Percentiles rank a stretch among this genome's conserved stretches.
phyloP scores from a whole-genome alignment of 37 sponge, comb jelly and placozoan genomes.

The Beroe ovata region DNA sequence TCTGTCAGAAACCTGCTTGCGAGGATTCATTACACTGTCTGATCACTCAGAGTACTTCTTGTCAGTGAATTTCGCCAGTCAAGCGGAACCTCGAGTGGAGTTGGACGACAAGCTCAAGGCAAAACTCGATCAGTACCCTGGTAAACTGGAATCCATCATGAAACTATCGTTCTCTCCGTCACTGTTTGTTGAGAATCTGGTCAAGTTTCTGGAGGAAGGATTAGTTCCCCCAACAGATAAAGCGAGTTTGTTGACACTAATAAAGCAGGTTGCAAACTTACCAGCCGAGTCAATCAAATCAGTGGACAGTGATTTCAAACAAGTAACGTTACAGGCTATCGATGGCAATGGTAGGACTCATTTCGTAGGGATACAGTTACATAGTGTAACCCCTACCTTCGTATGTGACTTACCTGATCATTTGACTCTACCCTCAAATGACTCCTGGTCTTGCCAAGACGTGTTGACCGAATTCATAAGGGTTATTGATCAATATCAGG shows the following conservation, averaged over 20 bases:
- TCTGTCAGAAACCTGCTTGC: neutral
- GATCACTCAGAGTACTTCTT: conserved; percentile 9
- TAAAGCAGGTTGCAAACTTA: conserved; percentile 32
- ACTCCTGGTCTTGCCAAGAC: conserved; percentile 3
- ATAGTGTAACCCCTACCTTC: neutral
- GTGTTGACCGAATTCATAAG: neutral
- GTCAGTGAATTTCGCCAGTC: neutral
- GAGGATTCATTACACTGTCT: conserved; percentile 31
- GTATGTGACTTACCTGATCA: conserved; percentile 10
- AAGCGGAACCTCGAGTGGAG: neutral
- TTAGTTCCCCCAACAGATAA: neutral
- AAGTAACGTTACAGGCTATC: neutral
- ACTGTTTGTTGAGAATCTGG: conserved; percentile 5
- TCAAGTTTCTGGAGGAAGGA: conserved; percentile 11
- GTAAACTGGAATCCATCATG: neutral
- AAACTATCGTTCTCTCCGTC: neutral
- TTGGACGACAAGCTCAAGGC: neutral
- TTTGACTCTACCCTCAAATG: neutral
- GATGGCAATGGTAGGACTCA: conserved; percentile 1
- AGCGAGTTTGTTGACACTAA: neutral
- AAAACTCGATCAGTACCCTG: neutral
- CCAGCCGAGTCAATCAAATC: conserved; percentile 18
- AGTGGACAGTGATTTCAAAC: conserved; percentile 19
- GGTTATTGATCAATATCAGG: conserved; percentile 12
- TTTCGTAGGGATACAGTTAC: neutral